Evolutionary conservation across 2,797 vertebrate species (phyloP).

Genomic region (Eulemur coronatus): DNA sequence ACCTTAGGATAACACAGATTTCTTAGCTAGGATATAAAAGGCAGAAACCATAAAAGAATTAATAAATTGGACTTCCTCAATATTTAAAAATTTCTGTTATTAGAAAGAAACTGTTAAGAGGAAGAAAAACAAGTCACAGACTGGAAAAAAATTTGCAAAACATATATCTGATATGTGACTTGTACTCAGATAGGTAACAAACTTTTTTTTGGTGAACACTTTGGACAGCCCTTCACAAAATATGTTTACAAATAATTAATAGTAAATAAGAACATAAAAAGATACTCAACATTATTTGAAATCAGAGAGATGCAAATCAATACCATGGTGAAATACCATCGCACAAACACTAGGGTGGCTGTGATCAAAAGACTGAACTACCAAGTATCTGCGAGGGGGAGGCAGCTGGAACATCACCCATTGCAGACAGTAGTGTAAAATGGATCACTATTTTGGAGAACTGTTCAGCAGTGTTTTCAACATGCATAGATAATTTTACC

Average conservation of each 20-base stretch:
- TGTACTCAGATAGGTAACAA: background rate
- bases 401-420: background rate
- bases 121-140: background rate
- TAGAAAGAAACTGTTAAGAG: background rate
- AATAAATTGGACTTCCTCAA: background rate
- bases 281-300: background rate
- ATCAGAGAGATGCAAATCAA: background rate
- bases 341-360: fast-evolving
- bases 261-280: background rate
- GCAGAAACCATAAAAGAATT: background rate
- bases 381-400: too few species aligned
- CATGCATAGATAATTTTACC: background rate
- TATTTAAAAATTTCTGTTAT: background rate
- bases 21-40: background rate
- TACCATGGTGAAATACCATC: too few species aligned
- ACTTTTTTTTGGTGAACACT: background rate
- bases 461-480: background rate
- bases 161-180: background rate
- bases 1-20: background rate
- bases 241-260: background rate
- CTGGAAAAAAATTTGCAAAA: background rate
- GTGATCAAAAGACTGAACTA: background rate
- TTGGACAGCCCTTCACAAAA: background rate
- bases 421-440: too few species aligned
- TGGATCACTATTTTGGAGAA: background rate